Percentiles rank a stretch among this genome's conserved stretches.
Evolutionary conservation across 1,140 invertebrate species (phyloP).

Genomic region (Heliconius nattereri): DNA sequence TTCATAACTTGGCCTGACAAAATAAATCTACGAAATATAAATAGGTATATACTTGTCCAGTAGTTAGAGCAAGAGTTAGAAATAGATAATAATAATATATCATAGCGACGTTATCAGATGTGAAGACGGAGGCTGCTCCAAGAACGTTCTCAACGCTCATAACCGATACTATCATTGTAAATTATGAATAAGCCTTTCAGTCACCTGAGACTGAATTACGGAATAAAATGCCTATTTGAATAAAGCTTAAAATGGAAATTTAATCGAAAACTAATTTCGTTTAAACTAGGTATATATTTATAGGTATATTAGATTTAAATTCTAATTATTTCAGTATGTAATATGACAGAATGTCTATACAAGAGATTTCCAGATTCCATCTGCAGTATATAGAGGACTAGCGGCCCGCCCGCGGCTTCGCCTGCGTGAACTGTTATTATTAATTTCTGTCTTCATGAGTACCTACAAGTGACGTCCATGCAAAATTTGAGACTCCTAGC

Average conservation of each 20-base stretch:
- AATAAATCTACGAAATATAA: not conserved
- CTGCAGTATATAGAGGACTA: no score
- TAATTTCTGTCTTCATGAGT: no score
- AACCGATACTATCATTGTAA: not conserved
- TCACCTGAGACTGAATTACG: not conserved
- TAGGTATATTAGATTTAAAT: no score
- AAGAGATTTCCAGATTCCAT: no score
- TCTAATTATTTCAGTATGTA: no score
- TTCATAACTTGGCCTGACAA: not conserved
- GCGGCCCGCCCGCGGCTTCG: no score
- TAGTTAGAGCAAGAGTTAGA: not conserved
- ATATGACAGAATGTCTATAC: no score
- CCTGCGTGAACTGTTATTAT: no score
- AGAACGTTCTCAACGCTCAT: not conserved
- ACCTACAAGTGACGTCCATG: no score
- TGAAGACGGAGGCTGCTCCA: not conserved
- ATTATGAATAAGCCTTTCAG: not conserved
- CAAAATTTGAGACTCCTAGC: no score
- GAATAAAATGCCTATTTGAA: not conserved
- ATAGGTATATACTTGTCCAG: not conserved
- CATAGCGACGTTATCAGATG: not conserved
- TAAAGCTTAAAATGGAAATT: not conserved
- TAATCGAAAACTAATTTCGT: not conserved
- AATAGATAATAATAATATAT: conserved; percentile 2
- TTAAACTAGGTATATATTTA: not conserved